Conservation (phyloP, 2,797 vertebrate genomes). For the Tarsius wallacei region DNA sequence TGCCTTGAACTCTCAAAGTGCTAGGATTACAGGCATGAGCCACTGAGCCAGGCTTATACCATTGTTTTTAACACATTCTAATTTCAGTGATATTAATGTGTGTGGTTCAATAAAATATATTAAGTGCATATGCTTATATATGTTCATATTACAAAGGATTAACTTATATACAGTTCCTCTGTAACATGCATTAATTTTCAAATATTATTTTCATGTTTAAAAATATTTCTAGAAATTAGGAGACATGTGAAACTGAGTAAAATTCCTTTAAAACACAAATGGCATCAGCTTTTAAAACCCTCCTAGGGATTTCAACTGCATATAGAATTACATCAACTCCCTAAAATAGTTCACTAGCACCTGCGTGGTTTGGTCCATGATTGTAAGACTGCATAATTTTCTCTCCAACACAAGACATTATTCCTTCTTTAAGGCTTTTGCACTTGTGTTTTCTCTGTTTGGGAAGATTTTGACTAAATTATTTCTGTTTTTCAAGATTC, state of each 20-base stretch:
- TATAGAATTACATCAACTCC: not conserved
- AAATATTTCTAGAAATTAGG: slow-evolving; percentile 28
- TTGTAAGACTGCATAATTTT: not conserved
- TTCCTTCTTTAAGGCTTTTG: not conserved
- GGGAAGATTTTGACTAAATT: not conserved
- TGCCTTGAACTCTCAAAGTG: no score
- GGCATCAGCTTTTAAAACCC: not conserved
- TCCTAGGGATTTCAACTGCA: not conserved
- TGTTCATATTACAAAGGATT: not conserved
- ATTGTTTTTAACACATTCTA: slow-evolving; percentile 22
- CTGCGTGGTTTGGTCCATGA: not conserved
- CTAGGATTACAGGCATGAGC: no score
- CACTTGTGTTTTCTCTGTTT: not conserved
- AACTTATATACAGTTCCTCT: not conserved
- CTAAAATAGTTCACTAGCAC: not conserved
- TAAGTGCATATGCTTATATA: not conserved
- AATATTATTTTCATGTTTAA: slow-evolving; percentile 18
- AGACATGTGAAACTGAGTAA: not conserved
- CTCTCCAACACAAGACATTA: not conserved
- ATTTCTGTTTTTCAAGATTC: not conserved
- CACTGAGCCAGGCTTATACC: not conserved
- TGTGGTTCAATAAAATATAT: not conserved
- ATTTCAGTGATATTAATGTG: slow-evolving; percentile 42
- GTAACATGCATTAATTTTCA: not conserved
- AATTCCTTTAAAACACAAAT: not conserved